Evolutionary conservation across 2,888 invertebrate genomes (phyloP).

Genomic region (Watsonalla binaria): DNA sequence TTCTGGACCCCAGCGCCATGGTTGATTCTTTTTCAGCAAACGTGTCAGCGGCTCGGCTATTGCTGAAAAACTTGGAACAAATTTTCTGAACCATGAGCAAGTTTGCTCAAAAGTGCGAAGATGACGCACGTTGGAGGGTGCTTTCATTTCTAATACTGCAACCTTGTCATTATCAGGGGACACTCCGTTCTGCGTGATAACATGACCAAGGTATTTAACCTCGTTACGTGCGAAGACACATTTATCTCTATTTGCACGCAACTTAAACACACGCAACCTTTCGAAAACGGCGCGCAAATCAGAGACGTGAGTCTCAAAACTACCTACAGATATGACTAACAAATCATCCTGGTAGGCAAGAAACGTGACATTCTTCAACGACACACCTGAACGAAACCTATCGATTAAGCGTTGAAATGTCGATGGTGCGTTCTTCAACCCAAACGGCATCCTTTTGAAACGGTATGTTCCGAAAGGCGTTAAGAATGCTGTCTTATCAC

Average conservation of each 20-base stretch:
- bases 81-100: slow-evolving; percentile 36
- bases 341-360: slow-evolving; percentile 36
- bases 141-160: too few relatives aligned
- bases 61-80: slow-evolving; percentile 20
- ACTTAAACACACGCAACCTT: slow-evolving; percentile 19
- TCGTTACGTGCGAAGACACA: slow-evolving; percentile 18
- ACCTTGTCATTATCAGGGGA: too few relatives aligned
- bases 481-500: slow-evolving; percentile 5
- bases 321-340: slow-evolving; percentile 21
- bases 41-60: slow-evolving; percentile 27
- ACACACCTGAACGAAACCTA: slow-evolving; percentile 4
- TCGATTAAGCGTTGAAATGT: slow-evolving; percentile 27
- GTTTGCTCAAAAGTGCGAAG: slow-evolving; percentile 20
- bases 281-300: slow-evolving; percentile 26
- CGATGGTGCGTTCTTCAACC: slow-evolving; percentile 13
- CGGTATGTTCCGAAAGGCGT: slow-evolving; percentile 4
- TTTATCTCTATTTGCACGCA: slow-evolving; percentile 27
- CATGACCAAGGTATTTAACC: slow-evolving; percentile 21
- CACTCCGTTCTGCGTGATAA: slow-evolving; percentile 12
- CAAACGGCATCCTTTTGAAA: slow-evolving; percentile 7
- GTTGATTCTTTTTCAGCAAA: slow-evolving; percentile 27
- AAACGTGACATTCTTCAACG: slow-evolving; percentile 15
- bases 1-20: slow-evolving; percentile 24
- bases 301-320: slow-evolving; percentile 18
- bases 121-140: slow-evolving; percentile 10